These are phyloP conservation scores for Podargus strigoides DNA, from an alignment of 2,797 vertebrate genomes.

Conservation along the genomic window DNA sequence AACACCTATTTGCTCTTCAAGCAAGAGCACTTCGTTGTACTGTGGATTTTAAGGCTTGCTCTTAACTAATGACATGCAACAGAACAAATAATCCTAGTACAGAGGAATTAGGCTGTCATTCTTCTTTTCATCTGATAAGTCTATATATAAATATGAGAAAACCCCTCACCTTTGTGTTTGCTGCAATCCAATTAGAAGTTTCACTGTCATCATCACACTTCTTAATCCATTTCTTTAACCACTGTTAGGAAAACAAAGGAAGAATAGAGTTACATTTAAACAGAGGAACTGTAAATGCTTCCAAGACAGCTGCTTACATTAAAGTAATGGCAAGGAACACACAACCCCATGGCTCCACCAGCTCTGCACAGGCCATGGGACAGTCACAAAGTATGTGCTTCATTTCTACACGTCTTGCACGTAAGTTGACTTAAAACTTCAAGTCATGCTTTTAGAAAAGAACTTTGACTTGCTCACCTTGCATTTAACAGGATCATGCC, in stretches of 20 bases:
- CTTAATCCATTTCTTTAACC: slow-evolving; percentile 99
- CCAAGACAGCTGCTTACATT: neutral
- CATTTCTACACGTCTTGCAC: neutral
- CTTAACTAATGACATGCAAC: neutral
- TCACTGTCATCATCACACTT: slow-evolving; percentile 99
- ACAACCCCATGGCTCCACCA: neutral
- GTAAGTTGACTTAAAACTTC: neutral
- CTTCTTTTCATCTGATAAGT: neutral
- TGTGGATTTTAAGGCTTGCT: neutral
- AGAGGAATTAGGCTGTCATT: neutral
- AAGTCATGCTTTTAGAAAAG: neutral
- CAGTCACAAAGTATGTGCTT: neutral
- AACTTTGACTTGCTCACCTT: slow-evolving; percentile 79
- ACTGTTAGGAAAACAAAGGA: slow-evolving; percentile 75
- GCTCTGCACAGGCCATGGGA: no score
- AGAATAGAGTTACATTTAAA: neutral
- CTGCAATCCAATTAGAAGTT: slow-evolving; percentile 99
- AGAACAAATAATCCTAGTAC: neutral
- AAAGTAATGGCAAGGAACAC: neutral
- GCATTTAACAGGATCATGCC: slow-evolving; percentile 99
- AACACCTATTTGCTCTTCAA: neutral
- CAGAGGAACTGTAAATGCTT: neutral
- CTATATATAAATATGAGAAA: neutral
- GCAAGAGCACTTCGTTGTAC: neutral
- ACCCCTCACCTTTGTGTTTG: slow-evolving; percentile 93